Conservation (phyloP, 2,797 vertebrate species). For the Intellagama lesueurii region DNA sequence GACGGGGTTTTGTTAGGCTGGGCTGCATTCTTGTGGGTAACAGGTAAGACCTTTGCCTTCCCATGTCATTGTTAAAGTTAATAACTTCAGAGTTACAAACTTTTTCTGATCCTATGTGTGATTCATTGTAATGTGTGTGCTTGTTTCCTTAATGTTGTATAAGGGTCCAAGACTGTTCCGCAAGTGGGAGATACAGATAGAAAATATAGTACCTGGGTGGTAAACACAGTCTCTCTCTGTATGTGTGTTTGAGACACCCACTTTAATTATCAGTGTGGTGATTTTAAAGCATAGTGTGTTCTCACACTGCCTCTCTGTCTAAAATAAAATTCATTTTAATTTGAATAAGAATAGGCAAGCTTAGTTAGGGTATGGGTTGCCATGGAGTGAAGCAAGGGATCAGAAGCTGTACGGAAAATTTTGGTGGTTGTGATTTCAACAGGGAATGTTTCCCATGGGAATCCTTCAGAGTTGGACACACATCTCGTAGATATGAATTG, state of each 20-base stretch:
- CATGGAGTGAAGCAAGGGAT: background rate
- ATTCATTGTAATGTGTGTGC: background rate
- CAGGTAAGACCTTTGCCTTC: slow-evolving; percentile 71
- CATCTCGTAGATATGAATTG: background rate
- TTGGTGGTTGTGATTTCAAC: background rate
- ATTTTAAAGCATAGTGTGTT: background rate
- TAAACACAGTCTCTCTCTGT: background rate
- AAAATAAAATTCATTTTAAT: background rate
- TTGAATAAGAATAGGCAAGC: background rate
- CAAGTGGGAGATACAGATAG: slow-evolving; percentile 8
- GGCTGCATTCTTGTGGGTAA: slow-evolving; percentile 74
- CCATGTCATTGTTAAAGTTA: background rate
- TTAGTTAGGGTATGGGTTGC: background rate
- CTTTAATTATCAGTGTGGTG: background rate
- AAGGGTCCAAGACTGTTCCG: background rate
- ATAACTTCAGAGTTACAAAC: slow-evolving; percentile 26
- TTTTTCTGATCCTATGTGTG: slow-evolving; percentile 35
- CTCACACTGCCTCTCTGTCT: background rate
- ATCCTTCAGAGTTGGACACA: slow-evolving; percentile 7
- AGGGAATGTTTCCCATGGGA: background rate
- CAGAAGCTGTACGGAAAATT: background rate
- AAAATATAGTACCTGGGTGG: slow-evolving; percentile 21
- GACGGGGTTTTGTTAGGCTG: slow-evolving; percentile 73
- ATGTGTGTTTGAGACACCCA: background rate
- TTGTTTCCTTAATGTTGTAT: slow-evolving; percentile 3